Conservation (phyloP, 2,797 vertebrate species). For the Clarias laeviceps region DNA sequence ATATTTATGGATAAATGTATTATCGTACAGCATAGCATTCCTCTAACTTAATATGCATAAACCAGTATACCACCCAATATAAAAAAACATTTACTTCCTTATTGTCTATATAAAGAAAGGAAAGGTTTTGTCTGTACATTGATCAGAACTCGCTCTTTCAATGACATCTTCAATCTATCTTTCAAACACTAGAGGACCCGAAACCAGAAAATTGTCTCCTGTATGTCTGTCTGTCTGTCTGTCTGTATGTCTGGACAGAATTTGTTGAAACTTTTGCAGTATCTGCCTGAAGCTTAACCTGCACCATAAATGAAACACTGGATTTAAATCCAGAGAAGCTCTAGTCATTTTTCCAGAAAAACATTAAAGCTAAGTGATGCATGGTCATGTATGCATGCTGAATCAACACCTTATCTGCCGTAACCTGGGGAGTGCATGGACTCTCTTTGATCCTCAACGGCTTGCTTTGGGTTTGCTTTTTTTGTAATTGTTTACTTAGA, state of each 20-base stretch:
- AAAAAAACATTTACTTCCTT: not conserved
- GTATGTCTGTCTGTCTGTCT: no score
- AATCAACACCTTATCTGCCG: slow-evolving; percentile 31
- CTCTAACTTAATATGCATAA: not conserved
- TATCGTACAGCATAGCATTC: not conserved
- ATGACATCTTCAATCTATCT: no score
- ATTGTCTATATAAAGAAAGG: not conserved
- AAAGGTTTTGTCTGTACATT: no score
- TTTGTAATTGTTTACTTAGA: slow-evolving; percentile 15
- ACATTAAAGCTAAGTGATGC: slow-evolving; percentile 13
- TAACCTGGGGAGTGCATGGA: not conserved
- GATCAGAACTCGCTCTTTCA: no score
- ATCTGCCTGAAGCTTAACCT: no score
- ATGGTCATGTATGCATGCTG: not conserved
- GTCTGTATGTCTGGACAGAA: no score
- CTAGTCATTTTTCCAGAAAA: not conserved
- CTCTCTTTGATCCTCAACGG: slow-evolving; percentile 2
- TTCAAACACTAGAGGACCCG: no score
- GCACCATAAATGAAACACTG: no score
- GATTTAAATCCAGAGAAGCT: not conserved
- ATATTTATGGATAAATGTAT: not conserved
- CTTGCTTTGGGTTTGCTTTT: not conserved
- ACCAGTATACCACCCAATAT: not conserved
- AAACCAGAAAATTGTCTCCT: no score
- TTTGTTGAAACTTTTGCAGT: no score